These are phyloP conservation scores for Neoaliturus tenellus DNA, from an alignment of 2,888 invertebrate species.

Conservation along the genomic window DNA sequence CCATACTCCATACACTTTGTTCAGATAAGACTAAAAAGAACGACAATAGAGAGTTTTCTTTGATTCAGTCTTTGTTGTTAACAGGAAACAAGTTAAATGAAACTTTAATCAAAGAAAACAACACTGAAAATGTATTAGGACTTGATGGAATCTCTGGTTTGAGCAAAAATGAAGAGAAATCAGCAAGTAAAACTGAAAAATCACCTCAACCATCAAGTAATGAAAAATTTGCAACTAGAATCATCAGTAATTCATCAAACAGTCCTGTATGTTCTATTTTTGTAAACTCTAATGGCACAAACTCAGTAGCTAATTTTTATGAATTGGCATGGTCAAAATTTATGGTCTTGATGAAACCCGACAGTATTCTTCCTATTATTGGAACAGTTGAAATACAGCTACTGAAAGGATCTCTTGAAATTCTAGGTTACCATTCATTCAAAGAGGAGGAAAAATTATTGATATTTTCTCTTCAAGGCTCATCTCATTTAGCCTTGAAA, in stretches of 20 bases:
- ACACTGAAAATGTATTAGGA: too few species aligned
- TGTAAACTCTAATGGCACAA: not conserved
- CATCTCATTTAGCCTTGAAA: slow-evolving; percentile 25
- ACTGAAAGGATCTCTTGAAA: slow-evolving; percentile 38
- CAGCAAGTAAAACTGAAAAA: not conserved
- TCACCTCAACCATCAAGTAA: not conserved
- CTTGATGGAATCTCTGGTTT: not conserved
- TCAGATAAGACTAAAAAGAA: not conserved
- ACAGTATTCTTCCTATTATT: slow-evolving; percentile 15
- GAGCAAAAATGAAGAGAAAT: not conserved
- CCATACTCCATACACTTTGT: not conserved
- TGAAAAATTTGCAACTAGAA: not conserved
- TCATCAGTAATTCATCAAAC: not conserved
- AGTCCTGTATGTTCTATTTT: not conserved
- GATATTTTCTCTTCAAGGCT: slow-evolving; percentile 43
- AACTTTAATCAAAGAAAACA: not conserved
- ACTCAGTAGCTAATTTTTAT: not conserved
- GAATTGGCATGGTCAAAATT: not conserved
- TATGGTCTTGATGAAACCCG: slow-evolving; percentile 13
- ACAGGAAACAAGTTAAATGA: not conserved
- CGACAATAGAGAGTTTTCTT: not conserved
- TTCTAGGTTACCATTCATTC: slow-evolving; percentile 29
- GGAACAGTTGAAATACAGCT: slow-evolving; percentile 20
- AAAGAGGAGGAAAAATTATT: not conserved
- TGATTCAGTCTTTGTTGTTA: not conserved